These are phyloP conservation scores for Pelvicachromis taeniatus DNA, from an alignment of 2,113 vertebrate genomes.

Conservation along the genomic window DNA sequence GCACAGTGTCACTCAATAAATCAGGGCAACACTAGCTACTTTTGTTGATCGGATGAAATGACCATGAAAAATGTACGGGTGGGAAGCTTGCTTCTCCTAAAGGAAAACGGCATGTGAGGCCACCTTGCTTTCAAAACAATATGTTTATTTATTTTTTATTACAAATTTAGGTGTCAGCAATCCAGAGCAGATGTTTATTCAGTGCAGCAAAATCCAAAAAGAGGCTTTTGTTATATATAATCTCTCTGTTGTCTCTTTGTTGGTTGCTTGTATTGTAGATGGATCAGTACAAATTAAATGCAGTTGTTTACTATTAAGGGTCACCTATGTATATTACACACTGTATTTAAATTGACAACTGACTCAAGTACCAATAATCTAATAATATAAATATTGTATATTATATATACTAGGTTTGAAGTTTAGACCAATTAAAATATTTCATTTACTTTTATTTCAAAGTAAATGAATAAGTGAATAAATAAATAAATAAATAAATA, in stretches of 20 bases:
- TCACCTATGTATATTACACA: neutral
- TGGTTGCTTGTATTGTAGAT: neutral
- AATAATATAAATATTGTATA: neutral
- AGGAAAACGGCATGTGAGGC: neutral
- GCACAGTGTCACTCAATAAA: conserved; percentile 35
- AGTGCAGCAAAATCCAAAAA: neutral
- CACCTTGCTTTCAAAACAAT: neutral
- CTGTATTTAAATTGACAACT: neutral
- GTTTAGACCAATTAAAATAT: neutral
- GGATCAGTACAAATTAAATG: neutral
- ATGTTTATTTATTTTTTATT: neutral
- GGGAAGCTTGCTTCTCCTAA: neutral
- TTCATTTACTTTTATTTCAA: neutral
- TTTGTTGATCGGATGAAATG: neutral
- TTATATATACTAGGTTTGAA: neutral
- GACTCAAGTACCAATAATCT: neutral
- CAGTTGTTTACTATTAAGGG: neutral
- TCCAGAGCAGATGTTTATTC: neutral
- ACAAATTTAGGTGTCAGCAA: neutral
- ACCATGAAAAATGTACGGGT: neutral
- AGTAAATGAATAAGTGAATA: neutral
- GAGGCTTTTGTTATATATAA: neutral
- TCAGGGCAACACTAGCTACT: neutral
- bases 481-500: neutral
- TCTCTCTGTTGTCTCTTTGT: neutral